Conservation (phyloP, 2,888 invertebrate species). For the Drosophila macrospina region DNA sequence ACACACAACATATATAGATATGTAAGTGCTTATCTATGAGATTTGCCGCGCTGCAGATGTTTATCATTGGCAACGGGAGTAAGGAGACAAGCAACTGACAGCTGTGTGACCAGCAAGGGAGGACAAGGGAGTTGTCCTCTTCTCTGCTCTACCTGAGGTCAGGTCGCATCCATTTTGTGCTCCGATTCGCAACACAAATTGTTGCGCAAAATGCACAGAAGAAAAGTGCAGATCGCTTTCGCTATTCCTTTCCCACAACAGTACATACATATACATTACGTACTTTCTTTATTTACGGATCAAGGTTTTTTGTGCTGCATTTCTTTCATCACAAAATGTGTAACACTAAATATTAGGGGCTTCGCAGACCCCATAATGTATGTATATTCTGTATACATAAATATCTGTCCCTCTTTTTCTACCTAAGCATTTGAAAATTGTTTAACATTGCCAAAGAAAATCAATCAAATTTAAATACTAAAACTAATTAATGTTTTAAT, state of each 20-base stretch:
- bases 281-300: conserved; percentile 23
- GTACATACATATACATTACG: conserved; percentile 3
- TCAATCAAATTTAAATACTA: too few relatives aligned
- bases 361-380: too few relatives aligned
- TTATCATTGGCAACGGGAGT: conserved; percentile 29
- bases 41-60: conserved; percentile 50
- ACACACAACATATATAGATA: background rate
- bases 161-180: conserved; percentile 16
- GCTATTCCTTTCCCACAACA: conserved; percentile 1
- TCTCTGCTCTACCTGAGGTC: conserved; percentile 36
- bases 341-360: too few relatives aligned
- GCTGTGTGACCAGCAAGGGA: conserved; percentile 23
- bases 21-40: background rate
- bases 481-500: too few relatives aligned
- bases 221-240: conserved; percentile 18
- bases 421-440: too few relatives aligned
- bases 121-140: conserved; percentile 2
- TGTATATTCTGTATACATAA: too few relatives aligned
- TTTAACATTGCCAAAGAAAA: too few relatives aligned
- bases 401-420: too few relatives aligned
- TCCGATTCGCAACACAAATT: conserved; percentile 21
- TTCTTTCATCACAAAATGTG: too few relatives aligned
- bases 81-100: conserved; percentile 19
- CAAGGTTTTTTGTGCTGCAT: background rate
- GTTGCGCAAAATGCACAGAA: conserved; percentile 35